phyloP scores from a whole-genome alignment of 2,113 vertebrate species.

The Micronycteris hirsuta region DNA sequence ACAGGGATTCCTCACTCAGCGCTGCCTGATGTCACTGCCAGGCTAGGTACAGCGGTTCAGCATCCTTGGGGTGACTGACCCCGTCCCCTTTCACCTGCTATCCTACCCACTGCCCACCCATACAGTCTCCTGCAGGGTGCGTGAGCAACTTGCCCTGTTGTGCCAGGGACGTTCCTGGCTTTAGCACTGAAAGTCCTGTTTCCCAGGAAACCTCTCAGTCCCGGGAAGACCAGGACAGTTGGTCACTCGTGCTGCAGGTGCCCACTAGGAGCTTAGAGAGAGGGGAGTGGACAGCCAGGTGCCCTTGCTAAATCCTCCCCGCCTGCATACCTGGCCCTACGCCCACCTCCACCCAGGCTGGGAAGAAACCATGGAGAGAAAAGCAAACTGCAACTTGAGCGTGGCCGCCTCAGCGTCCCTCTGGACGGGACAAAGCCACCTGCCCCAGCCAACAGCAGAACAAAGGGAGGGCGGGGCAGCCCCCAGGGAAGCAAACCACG shows the following conservation, averaged over 20 bases:
- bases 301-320: background rate
- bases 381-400: background rate
- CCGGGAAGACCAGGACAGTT: fast-evolving
- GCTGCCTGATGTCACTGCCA: background rate
- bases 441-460: background rate
- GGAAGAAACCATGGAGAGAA: background rate
- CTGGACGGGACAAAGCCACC: background rate
- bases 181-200: background rate
- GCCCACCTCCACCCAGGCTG: background rate
- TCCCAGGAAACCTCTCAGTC: background rate
- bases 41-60: fast-evolving
- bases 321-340: background rate
- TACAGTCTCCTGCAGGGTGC: background rate
- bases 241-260: background rate
- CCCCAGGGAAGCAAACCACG: fast-evolving
- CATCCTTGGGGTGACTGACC: background rate
- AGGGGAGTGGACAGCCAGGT: background rate
- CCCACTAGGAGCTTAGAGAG: background rate
- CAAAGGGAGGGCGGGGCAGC: background rate
- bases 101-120: background rate
- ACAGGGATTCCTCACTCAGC: fast-evolving
- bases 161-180: background rate
- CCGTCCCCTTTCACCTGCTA: background rate
- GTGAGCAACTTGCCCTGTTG: background rate
- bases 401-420: background rate